Evolutionary conservation across 2,797 vertebrate species (phyloP), one percentile per base, ranked within the genome.

Genomic region (Schizopygopsis pylzovi): DNA sequence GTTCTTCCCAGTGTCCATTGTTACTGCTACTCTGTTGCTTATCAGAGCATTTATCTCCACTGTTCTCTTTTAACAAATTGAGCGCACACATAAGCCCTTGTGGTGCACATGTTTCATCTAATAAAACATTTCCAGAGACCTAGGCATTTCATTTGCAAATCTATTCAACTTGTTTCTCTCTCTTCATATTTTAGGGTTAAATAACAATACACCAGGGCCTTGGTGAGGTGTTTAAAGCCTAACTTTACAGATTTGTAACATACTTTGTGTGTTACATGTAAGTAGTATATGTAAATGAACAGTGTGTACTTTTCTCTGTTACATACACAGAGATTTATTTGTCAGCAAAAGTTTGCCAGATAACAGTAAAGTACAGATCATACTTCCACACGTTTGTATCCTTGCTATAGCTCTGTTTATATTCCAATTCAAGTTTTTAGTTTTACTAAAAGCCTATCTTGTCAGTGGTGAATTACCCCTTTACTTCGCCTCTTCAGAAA

Each of bases 91-190:
- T 76, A 76, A 76, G 28, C 82, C 59, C 76, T 61, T 25, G 25
- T 76, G 72, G 71, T 72, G 75, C 59, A 83, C 72, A 43, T 52
- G 82, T 25, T 83, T 76, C 22, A 65, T 76, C 59, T 75, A 83
- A 83, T 76, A 41, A 76, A 83, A 83, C 15, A 59, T 65, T 75
- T 75, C 41, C 54, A 83, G 71, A 65, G 56, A 49, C 45, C 43
- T 39, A 75, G 15, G 28, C 28, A 63, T 76, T 83, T 83, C 71
- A 83, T 83, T 76, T 76, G 43, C 13, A 52, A 67, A 76, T 59
- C 71, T 52, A 41, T 76, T 63, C 71, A 75, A 13, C 41, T 45
- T 76, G 28, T 76, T 83, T 63, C 28, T 83, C 37, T 63, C 54
- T 33, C 43, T 65, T 59, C 20, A 52, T 78, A 59, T 59, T 78